Conservation (phyloP, 2,113 vertebrate species). For the Antechinus flavipes region DNA sequence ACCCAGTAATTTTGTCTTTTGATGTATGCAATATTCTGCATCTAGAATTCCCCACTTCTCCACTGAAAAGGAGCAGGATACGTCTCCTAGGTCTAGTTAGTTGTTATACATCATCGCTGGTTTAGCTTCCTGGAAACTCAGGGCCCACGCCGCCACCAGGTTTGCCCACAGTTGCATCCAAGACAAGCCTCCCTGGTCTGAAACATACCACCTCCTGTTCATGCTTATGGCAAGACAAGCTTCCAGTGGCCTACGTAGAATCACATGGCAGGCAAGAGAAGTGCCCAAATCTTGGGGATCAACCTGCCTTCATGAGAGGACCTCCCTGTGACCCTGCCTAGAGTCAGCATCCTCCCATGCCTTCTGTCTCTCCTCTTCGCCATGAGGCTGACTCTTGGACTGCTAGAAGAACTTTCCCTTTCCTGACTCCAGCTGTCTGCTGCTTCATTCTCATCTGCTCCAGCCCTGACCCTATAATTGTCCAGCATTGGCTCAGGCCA, state of each 20-base stretch:
- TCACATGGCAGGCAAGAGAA: background rate
- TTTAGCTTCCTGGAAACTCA: background rate
- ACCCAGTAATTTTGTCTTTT: background rate
- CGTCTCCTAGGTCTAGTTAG: background rate
- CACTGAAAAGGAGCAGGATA: background rate
- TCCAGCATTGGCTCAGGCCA: background rate
- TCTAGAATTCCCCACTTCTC: background rate
- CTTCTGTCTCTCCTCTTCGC: background rate
- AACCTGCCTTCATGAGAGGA: background rate
- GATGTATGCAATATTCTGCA: background rate
- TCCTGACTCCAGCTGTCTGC: background rate
- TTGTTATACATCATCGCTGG: background rate
- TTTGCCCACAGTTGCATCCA: fast-evolving
- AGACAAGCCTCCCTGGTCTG: background rate
- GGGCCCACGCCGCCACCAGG: background rate
- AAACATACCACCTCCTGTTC: background rate
- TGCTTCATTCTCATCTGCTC: background rate
- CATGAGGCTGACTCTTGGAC: background rate
- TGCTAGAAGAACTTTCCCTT: background rate
- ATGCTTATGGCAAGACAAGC: background rate
- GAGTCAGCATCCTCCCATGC: background rate
- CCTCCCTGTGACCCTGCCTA: background rate
- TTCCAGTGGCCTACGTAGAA: background rate
- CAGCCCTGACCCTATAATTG: background rate
- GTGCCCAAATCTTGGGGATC: too few relatives aligned